Evolutionary conservation across 2,797 vertebrate species (phyloP), one percentile per base, ranked within the genome.

Genomic region (Pelochelys cantorii): DNA sequence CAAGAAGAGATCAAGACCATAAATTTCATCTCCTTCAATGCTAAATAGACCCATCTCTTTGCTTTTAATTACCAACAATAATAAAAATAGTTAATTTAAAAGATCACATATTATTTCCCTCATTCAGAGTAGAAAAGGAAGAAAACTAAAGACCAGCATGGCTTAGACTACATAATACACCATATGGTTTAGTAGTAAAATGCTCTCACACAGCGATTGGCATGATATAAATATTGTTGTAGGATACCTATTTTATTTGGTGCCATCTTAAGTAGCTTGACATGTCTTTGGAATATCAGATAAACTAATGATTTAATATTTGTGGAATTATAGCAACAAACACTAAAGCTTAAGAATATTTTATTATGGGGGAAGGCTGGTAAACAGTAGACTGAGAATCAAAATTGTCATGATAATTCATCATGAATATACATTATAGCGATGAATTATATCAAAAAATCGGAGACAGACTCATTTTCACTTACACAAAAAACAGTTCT

Each of bases 161-260:
- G 89, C 84, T 89, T 95, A 91, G 88, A 89, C 94, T 88, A 91
- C 79, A 62, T 31, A 37, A 10, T 82, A 57, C 37, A 87, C 57
- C 62, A 5, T 53, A 4, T 90, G 59, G 77, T 83, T 94, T 54
- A 54, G 42, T 81, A 81, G 87, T 79, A 74, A 91, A 94, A 91
- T 93, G 54, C 85, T 93, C 85, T 91, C 91, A 79, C 78, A 85
- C 94, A 82, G 94, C 15, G 60, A 93, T 95, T 89, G 94, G 89
- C 80, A 91, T 23, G 34, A 80, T 86, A 92, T 29, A 77, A 77
- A 52, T 52, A 14, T 27, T 74, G 25, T 75, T 94, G 91, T 6
- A 93, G 77, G 90, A 57, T 81, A 83, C 5, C 23, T 34, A 81
- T 95, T 96, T 84, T 52, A 17, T 68, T 22, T 83, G 68, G 56